phyloP scores from a whole-genome alignment of 2,113 vertebrate species.

The Sorex fumeus region DNA sequence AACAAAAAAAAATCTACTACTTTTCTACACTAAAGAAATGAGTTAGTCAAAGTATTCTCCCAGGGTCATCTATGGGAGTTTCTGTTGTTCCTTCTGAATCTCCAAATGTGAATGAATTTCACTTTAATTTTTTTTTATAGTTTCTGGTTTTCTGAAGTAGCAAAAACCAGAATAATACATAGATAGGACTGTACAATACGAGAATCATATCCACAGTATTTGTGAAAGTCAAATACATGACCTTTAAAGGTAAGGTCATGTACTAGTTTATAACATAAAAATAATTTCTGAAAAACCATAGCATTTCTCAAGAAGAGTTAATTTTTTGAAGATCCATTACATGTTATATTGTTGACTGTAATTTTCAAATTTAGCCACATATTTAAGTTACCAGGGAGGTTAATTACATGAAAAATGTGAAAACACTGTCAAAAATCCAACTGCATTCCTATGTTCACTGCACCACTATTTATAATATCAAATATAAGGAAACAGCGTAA shows the following conservation, averaged over 20 bases:
- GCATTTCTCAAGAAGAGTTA: not conserved
- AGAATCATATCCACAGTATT: not conserved
- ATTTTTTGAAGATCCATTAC: slow-evolving; percentile 14
- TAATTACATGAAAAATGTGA: not conserved
- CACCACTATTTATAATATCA: not conserved
- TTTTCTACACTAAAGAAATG: not conserved
- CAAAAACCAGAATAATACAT: not conserved
- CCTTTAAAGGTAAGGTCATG: not conserved
- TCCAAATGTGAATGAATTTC: slow-evolving; percentile 24
- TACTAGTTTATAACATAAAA: not conserved
- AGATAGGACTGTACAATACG: not conserved
- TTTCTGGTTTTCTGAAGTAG: not conserved
- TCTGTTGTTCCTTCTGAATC: not conserved
- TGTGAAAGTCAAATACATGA: slow-evolving; percentile 8
- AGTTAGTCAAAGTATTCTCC: not conserved
- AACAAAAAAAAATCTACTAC: not conserved
- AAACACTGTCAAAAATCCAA: not conserved
- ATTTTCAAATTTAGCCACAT: not conserved
- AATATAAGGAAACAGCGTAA: not conserved
- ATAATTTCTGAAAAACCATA: not conserved
- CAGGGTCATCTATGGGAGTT: not conserved
- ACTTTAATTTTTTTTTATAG: not conserved
- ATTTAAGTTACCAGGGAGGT: not conserved
- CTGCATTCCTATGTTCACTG: not conserved
- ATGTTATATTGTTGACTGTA: not conserved